Percentiles rank a stretch among this genome's conserved stretches.
Conservation (phyloP, 2,797 vertebrate genomes). For the Gephyroberyx darwinii region DNA sequence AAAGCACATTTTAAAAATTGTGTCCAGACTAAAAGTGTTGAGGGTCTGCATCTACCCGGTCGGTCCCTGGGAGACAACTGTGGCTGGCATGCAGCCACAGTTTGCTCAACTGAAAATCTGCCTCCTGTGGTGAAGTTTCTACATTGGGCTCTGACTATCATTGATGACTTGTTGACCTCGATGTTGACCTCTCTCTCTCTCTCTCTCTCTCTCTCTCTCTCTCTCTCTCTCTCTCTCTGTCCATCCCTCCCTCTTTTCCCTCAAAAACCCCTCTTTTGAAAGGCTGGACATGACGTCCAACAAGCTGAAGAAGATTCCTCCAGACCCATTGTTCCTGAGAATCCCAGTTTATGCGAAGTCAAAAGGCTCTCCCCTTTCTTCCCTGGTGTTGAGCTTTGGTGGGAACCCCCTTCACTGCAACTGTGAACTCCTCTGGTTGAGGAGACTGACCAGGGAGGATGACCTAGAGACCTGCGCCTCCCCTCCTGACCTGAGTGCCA, state of each 20-base stretch:
- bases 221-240: background rate
- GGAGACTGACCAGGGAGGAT: conserved; percentile 87
- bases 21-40: too few species aligned
- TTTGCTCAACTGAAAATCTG: too few species aligned
- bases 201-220: too few species aligned
- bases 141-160: too few species aligned
- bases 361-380: conserved; percentile 83
- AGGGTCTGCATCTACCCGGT: too few species aligned
- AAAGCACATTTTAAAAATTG: too few species aligned
- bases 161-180: too few species aligned
- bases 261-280: background rate
- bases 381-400: conserved; percentile 88
- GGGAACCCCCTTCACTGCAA: conserved; percentile 93
- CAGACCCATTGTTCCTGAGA: conserved; percentile 87
- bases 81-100: too few species aligned
- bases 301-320: conserved; percentile 91
- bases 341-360: conserved; percentile 89
- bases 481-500: conserved; percentile 84
- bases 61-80: too few species aligned
- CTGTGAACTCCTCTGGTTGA: conserved; percentile 90
- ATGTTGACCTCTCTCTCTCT: too few species aligned
- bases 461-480: conserved; percentile 93
- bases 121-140: too few species aligned
- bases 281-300: conserved; percentile 93
- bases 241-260: background rate